These are phyloP conservation scores for Drosophila meridionalis DNA, from an alignment of 2,888 invertebrate genomes.

Conservation along the genomic window DNA sequence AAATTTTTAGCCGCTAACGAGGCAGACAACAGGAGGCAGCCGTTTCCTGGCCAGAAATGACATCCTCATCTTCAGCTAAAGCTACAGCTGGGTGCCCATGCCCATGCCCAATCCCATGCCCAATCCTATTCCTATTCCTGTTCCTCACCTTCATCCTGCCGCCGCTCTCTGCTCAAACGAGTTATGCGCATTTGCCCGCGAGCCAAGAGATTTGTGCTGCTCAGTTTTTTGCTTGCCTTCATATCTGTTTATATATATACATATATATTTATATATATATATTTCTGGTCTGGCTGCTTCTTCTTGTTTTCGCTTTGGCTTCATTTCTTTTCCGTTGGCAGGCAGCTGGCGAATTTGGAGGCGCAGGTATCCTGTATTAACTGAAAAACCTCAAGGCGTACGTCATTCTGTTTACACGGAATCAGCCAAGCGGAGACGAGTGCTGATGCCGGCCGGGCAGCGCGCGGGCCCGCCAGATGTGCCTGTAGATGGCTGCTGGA, in stretches of 20 bases:
- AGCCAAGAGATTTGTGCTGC: constrained; percentile 67
- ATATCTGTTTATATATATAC: not conserved
- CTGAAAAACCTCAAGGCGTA: constrained; percentile 66
- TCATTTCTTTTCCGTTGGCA: constrained; percentile 52
- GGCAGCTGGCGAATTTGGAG: constrained; percentile 36
- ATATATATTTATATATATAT: not conserved
- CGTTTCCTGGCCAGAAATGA: constrained; percentile 66
- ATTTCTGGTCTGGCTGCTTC: constrained; percentile 5
- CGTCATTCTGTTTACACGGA: constrained; percentile 75
- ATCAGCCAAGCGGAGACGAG: constrained; percentile 63
- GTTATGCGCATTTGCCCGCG: constrained; percentile 70
- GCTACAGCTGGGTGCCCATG: not conserved
- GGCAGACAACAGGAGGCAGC: constrained; percentile 42
- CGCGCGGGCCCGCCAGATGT: not conserved
- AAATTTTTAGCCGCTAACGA: constrained; percentile 57
- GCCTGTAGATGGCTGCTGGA: constrained; percentile 3
- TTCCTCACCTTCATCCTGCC: constrained; percentile 9
- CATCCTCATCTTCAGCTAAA: constrained; percentile 38
- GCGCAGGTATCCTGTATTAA: constrained; percentile 46
- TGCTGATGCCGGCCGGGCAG: constrained; percentile 16
- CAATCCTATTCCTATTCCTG: constrained; percentile 1
- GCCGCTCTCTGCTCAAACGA: constrained; percentile 54
- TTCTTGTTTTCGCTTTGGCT: constrained; percentile 26
- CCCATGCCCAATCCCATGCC: not conserved
- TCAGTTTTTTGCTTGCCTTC: constrained; percentile 30